A percentile compares a stretch with the other conserved stretches of the same genome.
Evolutionary conservation across 1,140 invertebrate genomes (phyloP).

Genomic region (Acromyrmex heyeri): DNA sequence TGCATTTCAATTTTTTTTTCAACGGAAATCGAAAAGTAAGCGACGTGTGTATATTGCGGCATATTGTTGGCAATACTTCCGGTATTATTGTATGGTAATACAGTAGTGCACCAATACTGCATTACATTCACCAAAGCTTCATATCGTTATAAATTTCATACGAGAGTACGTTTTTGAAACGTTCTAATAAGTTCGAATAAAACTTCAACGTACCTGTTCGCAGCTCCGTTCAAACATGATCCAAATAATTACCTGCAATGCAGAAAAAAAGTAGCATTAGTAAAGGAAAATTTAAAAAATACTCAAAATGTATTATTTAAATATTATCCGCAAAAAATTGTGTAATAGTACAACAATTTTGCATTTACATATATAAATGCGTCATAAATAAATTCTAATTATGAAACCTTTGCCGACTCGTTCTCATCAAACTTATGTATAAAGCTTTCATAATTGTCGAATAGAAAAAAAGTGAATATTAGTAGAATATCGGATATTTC

Average conservation of each 20-base stretch:
- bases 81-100: conserved; percentile 34
- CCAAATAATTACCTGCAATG: conserved; percentile 56
- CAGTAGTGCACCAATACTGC: neutral
- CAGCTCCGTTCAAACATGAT: neutral
- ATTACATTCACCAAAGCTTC: neutral
- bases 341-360: neutral
- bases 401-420: neutral
- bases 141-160: conserved; percentile 18
- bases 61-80: conserved; percentile 16
- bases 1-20: conserved; percentile 63
- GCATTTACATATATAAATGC: neutral
- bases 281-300: neutral
- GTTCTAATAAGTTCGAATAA: neutral
- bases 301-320: neutral
- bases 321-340: neutral
- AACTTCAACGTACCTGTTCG: conserved; percentile 48
- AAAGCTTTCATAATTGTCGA: conserved; percentile 15
- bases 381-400: neutral
- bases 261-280: neutral
- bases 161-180: neutral
- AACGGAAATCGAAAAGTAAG: conserved; percentile 44
- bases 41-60: conserved; percentile 17
- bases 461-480: conserved; percentile 32
- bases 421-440: conserved; percentile 1
- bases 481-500: conserved; percentile 34